phyloP scores from a whole-genome alignment of 1,140 invertebrate genomes.

The Manduca sexta region DNA sequence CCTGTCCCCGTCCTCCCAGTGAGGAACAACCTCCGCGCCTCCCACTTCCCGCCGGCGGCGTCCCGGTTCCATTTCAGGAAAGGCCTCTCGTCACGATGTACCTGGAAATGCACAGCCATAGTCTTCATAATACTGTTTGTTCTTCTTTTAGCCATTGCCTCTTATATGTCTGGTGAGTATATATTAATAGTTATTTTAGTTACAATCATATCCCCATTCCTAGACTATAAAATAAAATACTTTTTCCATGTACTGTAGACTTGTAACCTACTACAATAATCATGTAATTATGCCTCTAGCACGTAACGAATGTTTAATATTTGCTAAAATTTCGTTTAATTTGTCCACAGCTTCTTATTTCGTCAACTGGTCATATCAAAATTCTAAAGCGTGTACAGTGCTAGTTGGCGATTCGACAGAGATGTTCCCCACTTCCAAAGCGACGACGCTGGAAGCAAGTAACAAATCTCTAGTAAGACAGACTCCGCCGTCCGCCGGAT shows the following conservation, averaged over 20 bases:
- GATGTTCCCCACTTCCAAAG: constrained; percentile 77
- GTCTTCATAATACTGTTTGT: constrained; percentile 87
- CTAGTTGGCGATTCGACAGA: constrained; percentile 84
- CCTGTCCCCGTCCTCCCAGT: constrained; percentile 82
- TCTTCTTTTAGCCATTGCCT: constrained; percentile 85
- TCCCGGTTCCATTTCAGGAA: constrained; percentile 90
- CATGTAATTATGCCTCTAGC: too few species aligned
- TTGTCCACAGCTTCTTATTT: constrained; percentile 82
- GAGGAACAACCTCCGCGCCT: constrained; percentile 80
- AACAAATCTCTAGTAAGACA: constrained; percentile 77
- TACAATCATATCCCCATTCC: too few species aligned
- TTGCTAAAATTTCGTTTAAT: too few species aligned
- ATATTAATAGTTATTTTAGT: not conserved
- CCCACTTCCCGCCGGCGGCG: constrained; percentile 77
- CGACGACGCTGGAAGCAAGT: constrained; percentile 74
- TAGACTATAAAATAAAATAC: too few species aligned
- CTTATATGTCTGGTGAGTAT: constrained; percentile 87
- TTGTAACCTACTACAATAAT: too few species aligned
- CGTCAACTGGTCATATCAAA: constrained; percentile 87
- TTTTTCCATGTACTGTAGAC: too few species aligned
- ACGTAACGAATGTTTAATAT: too few species aligned
- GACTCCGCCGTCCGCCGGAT: constrained; percentile 54
- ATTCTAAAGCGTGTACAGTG: constrained; percentile 85
- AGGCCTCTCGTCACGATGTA: constrained; percentile 88
- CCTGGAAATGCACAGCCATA: constrained; percentile 92